Evolutionary conservation across 2,888 invertebrate species (phyloP), one percentile per base, ranked within the genome.

Genomic region (Archaeoteleia sp.): DNA sequence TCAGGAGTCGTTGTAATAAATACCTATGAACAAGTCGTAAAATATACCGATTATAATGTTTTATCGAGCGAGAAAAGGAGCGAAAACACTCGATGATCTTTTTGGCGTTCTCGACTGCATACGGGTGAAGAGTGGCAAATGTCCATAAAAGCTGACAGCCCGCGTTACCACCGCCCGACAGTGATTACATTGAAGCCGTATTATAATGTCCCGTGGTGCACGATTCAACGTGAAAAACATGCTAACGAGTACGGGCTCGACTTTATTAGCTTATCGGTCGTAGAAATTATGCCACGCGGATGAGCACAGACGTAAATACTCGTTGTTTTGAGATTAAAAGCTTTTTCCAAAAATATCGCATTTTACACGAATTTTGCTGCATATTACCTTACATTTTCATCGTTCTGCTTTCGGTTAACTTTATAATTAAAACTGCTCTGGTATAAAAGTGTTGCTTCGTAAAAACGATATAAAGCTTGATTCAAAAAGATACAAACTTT

Each of bases 191-290:
- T 49, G 12, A 45, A 32, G 51, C 35, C 43, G 29, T 34, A 32
- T 60, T 51, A 60, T 45, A 60, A 53, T 14, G 43, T 51, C 15
- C 35, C 13, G 37, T 30, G 10, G 25, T 32, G 51, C 37, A 53
- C 39, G 35, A 43, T 51, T 60, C 30, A 43, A 51, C 43, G 32
- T 12, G 40, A 49, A 37, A 42, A 60, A 49, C 60, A 29, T 30
- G 43, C 13, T 43, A 43, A 51, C 30, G 49, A 49, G 48, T 25
- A 14, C 35, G 25, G 29, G 43, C 29, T 42, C 9, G 20, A 42
- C 48, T 58, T 34, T 58, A 48, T 58, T 57, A 46, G 48, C 34
- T 58, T 58, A 58, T 58, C 35, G 40, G 27, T 42, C 42, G 13
- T 17, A 23, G 17, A 49, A 49, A 49, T 51, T 43, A 60, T 49